Evolutionary conservation across 2,888 invertebrate genomes (phyloP).

Genomic region (Hirtodrosophila trivittata): DNA sequence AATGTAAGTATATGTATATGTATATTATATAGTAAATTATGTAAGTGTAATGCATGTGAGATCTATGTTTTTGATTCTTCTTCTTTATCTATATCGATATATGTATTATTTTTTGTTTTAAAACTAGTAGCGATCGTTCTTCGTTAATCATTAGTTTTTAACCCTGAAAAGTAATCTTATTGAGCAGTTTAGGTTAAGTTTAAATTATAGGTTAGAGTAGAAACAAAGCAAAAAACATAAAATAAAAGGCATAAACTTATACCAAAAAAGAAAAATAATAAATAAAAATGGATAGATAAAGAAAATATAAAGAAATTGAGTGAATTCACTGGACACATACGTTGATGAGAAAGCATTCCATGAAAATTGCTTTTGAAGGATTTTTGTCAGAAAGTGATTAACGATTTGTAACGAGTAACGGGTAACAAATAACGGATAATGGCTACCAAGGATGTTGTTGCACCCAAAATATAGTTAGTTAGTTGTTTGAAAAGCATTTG

Average conservation of each 20-base stretch:
- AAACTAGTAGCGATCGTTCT: background rate
- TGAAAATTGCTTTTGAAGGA: conserved; percentile 12
- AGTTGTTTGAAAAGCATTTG: conserved; percentile 13
- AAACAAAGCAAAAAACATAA: conserved; percentile 5
- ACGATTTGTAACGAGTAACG: conserved; percentile 10
- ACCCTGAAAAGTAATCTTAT: conserved; percentile 47
- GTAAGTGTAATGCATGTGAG: conserved; percentile 18
- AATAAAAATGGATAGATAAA: conserved; percentile 8
- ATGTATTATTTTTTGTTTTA: background rate
- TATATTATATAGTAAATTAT: conserved; percentile 16
- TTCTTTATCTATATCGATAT: background rate
- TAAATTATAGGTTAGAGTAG: background rate
- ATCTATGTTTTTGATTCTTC: background rate
- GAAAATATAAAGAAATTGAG: conserved; percentile 7
- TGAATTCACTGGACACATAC: conserved; percentile 6
- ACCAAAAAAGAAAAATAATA: background rate
- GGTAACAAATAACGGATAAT: conserved; percentile 7
- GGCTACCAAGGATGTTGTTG: conserved; percentile 3
- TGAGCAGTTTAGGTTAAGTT: conserved; percentile 9
- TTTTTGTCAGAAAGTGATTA: background rate
- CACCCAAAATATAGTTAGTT: conserved; percentile 15
- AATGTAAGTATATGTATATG: conserved; percentile 6
- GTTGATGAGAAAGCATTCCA: conserved; percentile 14
- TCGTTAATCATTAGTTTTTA: conserved; percentile 11
- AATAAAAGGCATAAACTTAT: background rate